These are phyloP conservation scores for Melanocharis versteri DNA, from an alignment of 2,113 vertebrate species.

Conservation along the genomic window DNA sequence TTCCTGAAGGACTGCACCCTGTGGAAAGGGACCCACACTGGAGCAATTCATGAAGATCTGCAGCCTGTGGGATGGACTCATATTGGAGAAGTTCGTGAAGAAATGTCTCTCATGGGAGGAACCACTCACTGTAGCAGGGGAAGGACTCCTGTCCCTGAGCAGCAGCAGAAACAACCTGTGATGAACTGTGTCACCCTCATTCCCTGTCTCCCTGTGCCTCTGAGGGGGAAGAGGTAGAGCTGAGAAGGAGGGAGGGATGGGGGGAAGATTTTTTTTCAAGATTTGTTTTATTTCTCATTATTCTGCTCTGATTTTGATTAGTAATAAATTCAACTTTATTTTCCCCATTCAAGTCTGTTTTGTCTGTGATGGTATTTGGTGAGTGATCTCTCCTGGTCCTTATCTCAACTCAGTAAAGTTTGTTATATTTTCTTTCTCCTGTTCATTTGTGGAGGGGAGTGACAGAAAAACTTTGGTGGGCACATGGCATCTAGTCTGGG, in stretches of 20 bases:
- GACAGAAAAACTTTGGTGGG: neutral
- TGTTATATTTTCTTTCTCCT: neutral
- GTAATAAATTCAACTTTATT: neutral
- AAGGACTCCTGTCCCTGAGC: neutral
- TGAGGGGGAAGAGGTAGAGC: neutral
- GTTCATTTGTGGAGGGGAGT: neutral
- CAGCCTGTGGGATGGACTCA: neutral
- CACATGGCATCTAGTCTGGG: neutral
- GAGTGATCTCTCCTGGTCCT: neutral
- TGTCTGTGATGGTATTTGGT: neutral
- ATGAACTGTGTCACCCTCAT: neutral
- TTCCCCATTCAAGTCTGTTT: neutral
- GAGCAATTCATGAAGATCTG: neutral
- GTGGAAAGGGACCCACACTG: neutral
- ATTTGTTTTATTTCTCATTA: neutral
- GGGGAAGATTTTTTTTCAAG: neutral
- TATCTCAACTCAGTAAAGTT: neutral
- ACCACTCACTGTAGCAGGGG: accelerated
- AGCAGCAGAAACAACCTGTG: neutral
- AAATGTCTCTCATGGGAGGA: neutral
- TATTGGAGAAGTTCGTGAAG: neutral
- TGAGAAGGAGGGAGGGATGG: neutral
- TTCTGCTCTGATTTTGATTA: neutral
- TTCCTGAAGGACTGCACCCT: neutral
- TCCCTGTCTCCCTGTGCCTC: neutral